Conservation (phyloP, 2,113 vertebrate genomes). For the Thermophis baileyi region DNA sequence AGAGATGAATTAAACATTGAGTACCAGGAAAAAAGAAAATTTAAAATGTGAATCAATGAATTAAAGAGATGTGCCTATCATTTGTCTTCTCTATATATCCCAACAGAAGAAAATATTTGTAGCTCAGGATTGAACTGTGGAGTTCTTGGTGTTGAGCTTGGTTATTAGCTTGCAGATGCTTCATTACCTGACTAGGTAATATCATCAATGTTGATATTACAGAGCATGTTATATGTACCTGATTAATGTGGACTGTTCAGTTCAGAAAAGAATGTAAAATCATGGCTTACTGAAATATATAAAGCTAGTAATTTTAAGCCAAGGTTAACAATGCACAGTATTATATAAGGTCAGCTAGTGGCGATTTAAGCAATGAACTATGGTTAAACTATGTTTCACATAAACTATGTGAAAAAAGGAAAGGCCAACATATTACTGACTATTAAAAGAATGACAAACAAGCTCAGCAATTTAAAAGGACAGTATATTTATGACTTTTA, state of each 20-base stretch:
- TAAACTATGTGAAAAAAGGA: neutral
- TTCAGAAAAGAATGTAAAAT: neutral
- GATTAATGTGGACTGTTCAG: neutral
- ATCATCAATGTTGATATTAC: neutral
- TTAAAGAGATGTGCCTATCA: neutral
- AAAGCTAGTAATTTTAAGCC: neutral
- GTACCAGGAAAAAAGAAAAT: neutral
- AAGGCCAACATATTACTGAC: neutral
- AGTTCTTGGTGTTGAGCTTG: neutral
- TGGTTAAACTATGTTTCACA: neutral
- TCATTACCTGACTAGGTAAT: neutral
- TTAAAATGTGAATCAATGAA: neutral
- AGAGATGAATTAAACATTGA: neutral
- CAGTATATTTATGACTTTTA: neutral
- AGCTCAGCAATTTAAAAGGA: neutral
- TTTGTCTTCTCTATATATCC: neutral
- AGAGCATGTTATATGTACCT: neutral
- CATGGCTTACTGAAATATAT: neutral
- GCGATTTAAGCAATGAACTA: neutral
- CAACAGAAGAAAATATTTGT: neutral
- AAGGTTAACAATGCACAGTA: neutral
- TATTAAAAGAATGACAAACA: neutral
- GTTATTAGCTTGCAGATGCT: neutral
- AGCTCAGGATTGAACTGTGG: neutral
- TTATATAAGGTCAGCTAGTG: neutral